Evolutionary conservation across 64 coral and sea anemone species (phyloP).

Genomic region (Montipora sp.): DNA sequence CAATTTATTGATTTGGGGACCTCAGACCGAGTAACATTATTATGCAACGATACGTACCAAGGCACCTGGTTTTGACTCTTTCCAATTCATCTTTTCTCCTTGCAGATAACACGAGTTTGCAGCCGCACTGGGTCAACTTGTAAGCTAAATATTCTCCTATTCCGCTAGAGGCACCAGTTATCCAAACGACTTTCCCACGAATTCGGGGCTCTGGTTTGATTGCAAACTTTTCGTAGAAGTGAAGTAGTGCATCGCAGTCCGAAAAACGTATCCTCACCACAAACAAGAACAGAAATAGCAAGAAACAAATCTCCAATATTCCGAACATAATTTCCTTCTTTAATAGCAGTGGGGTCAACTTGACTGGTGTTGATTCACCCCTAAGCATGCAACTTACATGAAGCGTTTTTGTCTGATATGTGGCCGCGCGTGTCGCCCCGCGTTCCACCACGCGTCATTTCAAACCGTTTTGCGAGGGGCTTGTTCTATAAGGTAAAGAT

Average conservation of each 20-base stretch:
- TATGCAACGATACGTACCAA: conserved; percentile 35
- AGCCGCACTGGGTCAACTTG: conserved; percentile 60
- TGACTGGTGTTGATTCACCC: too few relatives aligned
- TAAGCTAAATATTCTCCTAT: too few relatives aligned
- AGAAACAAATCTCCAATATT: background rate
- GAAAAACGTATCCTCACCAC: conserved; percentile 44
- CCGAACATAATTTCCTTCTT: too few relatives aligned
- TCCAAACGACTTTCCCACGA: conserved; percentile 11
- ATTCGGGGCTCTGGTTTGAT: conserved; percentile 43
- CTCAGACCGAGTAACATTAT: background rate
- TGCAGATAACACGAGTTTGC: conserved; percentile 77
- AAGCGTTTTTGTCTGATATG: too few relatives aligned
- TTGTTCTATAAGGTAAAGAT: too few relatives aligned
- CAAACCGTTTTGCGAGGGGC: too few relatives aligned
- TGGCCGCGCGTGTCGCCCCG: too few relatives aligned
- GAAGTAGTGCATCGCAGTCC: conserved; percentile 67
- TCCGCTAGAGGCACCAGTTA: too few relatives aligned
- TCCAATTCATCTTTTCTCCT: conserved; percentile 23
- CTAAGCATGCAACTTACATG: too few relatives aligned
- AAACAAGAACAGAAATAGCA: background rate
- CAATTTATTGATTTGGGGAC: background rate
- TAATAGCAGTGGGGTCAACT: too few relatives aligned
- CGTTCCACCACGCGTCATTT: too few relatives aligned
- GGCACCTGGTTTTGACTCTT: conserved; percentile 63
- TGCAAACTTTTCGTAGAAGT: conserved; percentile 70